Conservation (phyloP, 2,797 vertebrate species). For the Lerista edwardsae region DNA sequence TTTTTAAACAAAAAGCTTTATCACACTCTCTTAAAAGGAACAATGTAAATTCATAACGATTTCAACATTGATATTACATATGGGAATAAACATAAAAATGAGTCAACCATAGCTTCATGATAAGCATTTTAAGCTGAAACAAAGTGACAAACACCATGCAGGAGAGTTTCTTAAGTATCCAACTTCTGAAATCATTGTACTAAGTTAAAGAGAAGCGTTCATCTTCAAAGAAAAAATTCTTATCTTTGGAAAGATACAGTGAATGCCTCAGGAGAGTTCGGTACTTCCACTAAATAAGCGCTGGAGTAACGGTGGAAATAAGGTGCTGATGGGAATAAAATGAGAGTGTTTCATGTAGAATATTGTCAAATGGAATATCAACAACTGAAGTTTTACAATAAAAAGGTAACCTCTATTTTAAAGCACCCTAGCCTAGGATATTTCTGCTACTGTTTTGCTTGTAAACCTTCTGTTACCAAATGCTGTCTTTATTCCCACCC, state of each 20-base stretch:
- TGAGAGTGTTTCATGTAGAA: neutral
- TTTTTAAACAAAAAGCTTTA: neutral
- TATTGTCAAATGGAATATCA: neutral
- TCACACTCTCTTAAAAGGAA: neutral
- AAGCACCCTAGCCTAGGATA: neutral
- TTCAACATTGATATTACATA: neutral
- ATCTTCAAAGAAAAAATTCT: neutral
- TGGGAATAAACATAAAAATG: neutral
- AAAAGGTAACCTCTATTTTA: slow-evolving; percentile 16
- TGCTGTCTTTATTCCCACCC: neutral
- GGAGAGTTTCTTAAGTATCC: neutral
- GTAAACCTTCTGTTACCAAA: neutral
- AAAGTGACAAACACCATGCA: neutral
- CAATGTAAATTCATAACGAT: neutral
- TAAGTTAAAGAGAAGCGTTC: neutral
- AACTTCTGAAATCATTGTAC: neutral
- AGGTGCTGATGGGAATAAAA: neutral
- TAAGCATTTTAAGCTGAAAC: slow-evolving; percentile 7
- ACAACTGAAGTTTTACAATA: neutral
- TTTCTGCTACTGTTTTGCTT: neutral
- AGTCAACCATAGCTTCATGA: neutral
- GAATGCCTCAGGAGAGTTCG: neutral
- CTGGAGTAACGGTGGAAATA: slow-evolving; percentile 9
- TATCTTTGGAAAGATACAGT: neutral
- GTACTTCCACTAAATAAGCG: slow-evolving; percentile 9